Evolutionary conservation across 2,113 vertebrate genomes (phyloP).

Genomic region (Ardeotis arabs): DNA sequence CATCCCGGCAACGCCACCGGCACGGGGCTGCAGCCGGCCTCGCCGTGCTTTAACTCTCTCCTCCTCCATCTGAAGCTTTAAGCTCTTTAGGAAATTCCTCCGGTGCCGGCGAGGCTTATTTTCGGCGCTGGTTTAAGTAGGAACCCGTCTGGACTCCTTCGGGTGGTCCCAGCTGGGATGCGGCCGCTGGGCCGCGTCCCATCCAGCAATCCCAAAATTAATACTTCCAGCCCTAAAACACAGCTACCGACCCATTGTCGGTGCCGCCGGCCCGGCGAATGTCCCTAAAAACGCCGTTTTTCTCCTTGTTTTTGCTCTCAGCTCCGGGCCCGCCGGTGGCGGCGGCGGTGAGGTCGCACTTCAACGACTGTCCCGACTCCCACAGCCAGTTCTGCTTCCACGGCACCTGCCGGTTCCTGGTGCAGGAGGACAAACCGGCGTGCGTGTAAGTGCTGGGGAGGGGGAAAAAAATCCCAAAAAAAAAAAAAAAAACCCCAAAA

Average conservation of each 20-base stretch:
- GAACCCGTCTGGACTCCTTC: background rate
- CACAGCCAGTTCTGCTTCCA: constrained; percentile 58
- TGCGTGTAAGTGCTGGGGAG: constrained; percentile 16
- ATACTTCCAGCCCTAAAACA: background rate
- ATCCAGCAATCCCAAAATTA: rapidly evolving
- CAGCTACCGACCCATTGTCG: background rate
- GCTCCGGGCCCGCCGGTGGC: background rate
- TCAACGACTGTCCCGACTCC: constrained; percentile 21
- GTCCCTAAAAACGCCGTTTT: background rate
- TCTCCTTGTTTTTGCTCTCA: background rate
- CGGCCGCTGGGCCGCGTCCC: background rate
- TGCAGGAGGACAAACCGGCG: constrained; percentile 41
- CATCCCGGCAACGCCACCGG: background rate
- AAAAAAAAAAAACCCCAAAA: too few species aligned
- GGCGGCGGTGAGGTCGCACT: constrained; percentile 17
- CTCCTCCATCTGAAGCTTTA: background rate
- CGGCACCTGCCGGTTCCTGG: constrained; percentile 48
- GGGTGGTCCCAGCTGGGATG: background rate
- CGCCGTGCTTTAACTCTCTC: background rate
- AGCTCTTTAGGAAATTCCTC: constrained; percentile 46
- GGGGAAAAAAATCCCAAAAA: too few species aligned
- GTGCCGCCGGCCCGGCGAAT: background rate
- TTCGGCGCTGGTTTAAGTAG: background rate
- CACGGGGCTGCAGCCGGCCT: background rate
- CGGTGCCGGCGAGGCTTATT: background rate